Conservation (phyloP, 2,113 vertebrate species). For the Spermophilus dauricus region DNA sequence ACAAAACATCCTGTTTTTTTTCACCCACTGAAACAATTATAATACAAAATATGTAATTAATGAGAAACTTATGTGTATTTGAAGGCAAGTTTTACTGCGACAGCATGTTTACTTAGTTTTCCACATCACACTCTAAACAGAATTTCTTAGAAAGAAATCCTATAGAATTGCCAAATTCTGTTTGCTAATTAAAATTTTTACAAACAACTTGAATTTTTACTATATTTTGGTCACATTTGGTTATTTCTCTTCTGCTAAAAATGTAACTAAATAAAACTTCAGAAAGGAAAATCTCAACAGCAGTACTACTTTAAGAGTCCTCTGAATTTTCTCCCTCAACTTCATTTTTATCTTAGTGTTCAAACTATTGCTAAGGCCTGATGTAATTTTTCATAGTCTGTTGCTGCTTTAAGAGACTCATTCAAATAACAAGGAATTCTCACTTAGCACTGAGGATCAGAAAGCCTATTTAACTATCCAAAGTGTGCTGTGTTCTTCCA, state of each 20-base stretch:
- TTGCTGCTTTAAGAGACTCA: background rate
- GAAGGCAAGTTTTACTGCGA: slow-evolving; percentile 35
- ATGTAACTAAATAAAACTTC: background rate
- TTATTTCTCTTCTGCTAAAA: slow-evolving; percentile 11
- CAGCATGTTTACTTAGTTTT: slow-evolving; percentile 22
- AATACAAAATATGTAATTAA: slow-evolving; percentile 27
- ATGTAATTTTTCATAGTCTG: background rate
- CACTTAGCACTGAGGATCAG: background rate
- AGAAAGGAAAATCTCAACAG: background rate
- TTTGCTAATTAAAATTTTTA: slow-evolving; percentile 2
- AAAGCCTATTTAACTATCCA: background rate
- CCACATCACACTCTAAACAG: background rate
- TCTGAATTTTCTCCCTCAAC: background rate
- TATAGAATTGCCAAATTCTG: background rate
- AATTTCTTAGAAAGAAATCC: background rate
- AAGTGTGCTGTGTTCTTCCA: background rate
- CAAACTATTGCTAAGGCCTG: background rate
- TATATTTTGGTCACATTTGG: background rate
- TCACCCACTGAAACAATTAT: slow-evolving; percentile 55
- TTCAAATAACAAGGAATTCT: background rate
- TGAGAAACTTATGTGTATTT: background rate
- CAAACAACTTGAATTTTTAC: slow-evolving; percentile 14
- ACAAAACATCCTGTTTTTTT: slow-evolving; percentile 24
- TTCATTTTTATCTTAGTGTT: background rate
- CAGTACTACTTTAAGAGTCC: slow-evolving; percentile 15